A percentile compares a stretch with the other conserved stretches of the same genome.
Conservation (phyloP, 2,113 vertebrate genomes). For the Mus spicilegus region DNA sequence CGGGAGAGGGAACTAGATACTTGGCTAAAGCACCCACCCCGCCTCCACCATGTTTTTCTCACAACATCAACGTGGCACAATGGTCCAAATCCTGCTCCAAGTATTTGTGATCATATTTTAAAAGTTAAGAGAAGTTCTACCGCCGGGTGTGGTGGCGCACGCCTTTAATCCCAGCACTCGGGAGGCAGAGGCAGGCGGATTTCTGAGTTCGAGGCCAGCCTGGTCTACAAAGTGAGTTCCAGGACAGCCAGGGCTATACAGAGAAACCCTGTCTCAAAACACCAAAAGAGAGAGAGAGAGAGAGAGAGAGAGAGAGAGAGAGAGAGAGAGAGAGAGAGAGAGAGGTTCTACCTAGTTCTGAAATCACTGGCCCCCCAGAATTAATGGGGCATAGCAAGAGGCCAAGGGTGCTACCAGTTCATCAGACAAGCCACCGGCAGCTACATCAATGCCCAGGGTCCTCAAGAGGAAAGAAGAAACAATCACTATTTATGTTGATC, state of each 20-base stretch:
- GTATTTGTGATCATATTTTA: not conserved
- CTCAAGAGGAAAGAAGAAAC: not conserved
- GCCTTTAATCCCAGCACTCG: too few species aligned
- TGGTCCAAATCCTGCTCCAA: not conserved
- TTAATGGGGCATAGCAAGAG: not conserved
- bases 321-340: too few species aligned
- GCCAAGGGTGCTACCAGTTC: not conserved
- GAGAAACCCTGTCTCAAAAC: too few species aligned
- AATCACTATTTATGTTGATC: not conserved
- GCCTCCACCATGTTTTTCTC: not conserved
- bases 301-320: too few species aligned
- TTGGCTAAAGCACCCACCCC: not conserved
- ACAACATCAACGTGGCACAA: not conserved
- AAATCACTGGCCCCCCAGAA: conserved; percentile 6
- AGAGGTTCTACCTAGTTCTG: not conserved
- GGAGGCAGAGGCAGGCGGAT: too few species aligned
- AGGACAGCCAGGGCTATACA: too few species aligned
- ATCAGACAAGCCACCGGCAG: not conserved
- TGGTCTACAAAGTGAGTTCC: too few species aligned
- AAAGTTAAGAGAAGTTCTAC: not conserved
- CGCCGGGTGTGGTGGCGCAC: too few species aligned
- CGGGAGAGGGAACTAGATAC: not conserved
- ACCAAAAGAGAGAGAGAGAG: too few species aligned
- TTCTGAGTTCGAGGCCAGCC: too few species aligned
- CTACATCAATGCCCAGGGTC: not conserved